A percentile compares a stretch with the other conserved stretches of the same genome.
These are phyloP conservation scores for Netelia virgata DNA, from an alignment of 2,888 invertebrate species.

Conservation along the genomic window DNA sequence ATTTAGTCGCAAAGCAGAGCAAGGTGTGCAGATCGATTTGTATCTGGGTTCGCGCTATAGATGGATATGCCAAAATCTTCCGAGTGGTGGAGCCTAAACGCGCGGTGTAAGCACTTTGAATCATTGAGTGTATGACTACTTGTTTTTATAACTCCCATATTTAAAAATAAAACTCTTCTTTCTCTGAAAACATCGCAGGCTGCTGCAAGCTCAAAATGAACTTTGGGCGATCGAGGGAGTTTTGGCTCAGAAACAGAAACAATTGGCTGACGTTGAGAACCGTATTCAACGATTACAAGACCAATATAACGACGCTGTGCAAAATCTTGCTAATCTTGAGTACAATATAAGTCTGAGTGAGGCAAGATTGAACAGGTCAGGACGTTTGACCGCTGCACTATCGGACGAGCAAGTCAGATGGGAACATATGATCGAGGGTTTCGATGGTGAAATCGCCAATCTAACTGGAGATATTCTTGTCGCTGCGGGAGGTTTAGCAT, in stretches of 20 bases:
- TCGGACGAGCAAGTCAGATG: slow-evolving; percentile 95
- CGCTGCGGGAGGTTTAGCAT: slow-evolving; percentile 95
- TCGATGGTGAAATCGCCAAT: slow-evolving; percentile 89
- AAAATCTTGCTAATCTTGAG: slow-evolving; percentile 91
- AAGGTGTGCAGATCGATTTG: slow-evolving; percentile 96
- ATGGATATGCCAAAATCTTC: slow-evolving; percentile 94
- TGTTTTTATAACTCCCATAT: no score
- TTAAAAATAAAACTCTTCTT: no score
- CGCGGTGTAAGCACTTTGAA: slow-evolving; percentile 87
- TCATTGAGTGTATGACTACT: background rate
- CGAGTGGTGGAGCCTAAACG: slow-evolving; percentile 95
- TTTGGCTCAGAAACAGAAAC: slow-evolving; percentile 92
- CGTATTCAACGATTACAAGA: slow-evolving; percentile 87
- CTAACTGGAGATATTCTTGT: slow-evolving; percentile 95
- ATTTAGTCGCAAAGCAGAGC: slow-evolving; percentile 93
- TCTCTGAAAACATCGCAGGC: slow-evolving; percentile 66
- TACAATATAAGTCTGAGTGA: slow-evolving; percentile 92
- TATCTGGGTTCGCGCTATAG: slow-evolving; percentile 96
- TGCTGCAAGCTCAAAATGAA: slow-evolving; percentile 89
- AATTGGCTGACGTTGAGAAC: slow-evolving; percentile 93
- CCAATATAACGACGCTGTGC: slow-evolving; percentile 90
- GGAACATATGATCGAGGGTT: slow-evolving; percentile 90
- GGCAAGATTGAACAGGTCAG: slow-evolving; percentile 92
- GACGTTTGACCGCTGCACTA: slow-evolving; percentile 93
- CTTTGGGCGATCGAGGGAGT: slow-evolving; percentile 91